A percentile compares a stretch with the other conserved stretches of the same genome.
These are phyloP conservation scores for Brenthis hecate DNA, from an alignment of 2,888 invertebrate genomes.

Conservation along the genomic window DNA sequence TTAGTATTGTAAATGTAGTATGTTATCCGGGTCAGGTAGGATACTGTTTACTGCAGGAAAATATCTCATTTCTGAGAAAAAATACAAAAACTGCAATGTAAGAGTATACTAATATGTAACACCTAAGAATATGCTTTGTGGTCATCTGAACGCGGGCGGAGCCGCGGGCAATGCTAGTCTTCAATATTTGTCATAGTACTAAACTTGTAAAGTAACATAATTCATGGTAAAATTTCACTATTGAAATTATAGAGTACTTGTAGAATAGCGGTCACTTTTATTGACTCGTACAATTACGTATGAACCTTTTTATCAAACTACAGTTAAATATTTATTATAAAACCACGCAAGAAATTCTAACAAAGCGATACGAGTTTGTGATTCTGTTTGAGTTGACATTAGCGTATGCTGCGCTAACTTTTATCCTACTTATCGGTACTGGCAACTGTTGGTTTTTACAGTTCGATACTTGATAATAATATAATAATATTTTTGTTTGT, in stretches of 20 bases:
- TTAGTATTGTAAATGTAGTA: too few species aligned
- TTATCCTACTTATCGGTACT: constrained; percentile 69
- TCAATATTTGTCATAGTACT: too few species aligned
- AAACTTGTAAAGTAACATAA: too few species aligned
- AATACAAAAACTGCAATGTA: too few species aligned
- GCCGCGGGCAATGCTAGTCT: too few species aligned
- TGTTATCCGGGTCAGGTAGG: too few species aligned
- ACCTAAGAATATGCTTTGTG: too few species aligned
- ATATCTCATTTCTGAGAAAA: too few species aligned
- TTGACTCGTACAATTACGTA: constrained; percentile 59
- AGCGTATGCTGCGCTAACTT: constrained; percentile 65
- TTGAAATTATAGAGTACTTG: constrained; percentile 34
- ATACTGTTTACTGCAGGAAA: too few species aligned
- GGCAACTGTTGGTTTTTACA: constrained; percentile 65
- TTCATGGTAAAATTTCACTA: background rate
- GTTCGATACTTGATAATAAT: constrained; percentile 64
- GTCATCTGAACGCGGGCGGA: too few species aligned
- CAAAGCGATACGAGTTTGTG: constrained; percentile 49
- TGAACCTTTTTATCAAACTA: constrained; percentile 63
- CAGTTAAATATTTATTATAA: constrained; percentile 77
- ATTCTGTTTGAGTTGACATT: constrained; percentile 68
- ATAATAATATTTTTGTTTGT: constrained; percentile 55
- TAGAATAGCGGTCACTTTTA: constrained; percentile 65
- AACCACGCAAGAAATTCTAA: constrained; percentile 71
- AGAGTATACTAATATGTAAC: too few species aligned